These are phyloP conservation scores for Phoxinus dragarum DNA, from an alignment of 2,797 vertebrate species.

Conservation along the genomic window DNA sequence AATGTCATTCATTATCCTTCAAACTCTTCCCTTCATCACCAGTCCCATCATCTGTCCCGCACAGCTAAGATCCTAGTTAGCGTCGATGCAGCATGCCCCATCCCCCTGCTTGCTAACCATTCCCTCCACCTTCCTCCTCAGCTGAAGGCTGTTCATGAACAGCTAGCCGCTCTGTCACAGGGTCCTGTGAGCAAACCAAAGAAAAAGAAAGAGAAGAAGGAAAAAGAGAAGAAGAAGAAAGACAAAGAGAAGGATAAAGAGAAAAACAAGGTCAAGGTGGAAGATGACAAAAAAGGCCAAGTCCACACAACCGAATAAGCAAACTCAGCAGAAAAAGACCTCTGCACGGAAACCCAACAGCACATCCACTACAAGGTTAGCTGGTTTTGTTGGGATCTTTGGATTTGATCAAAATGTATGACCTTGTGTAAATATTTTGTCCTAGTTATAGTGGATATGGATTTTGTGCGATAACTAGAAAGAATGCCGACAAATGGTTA, in stretches of 20 bases:
- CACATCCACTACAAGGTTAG: conserved; percentile 85
- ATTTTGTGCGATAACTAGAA: background rate
- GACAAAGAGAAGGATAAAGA: conserved; percentile 86
- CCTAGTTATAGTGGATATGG: background rate
- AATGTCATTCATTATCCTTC: conserved; percentile 48
- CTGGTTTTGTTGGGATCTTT: background rate
- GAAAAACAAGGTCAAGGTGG: conserved; percentile 82
- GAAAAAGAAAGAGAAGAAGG: conserved; percentile 98
- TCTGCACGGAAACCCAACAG: conserved; percentile 92
- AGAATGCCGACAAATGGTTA: background rate
- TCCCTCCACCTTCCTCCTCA: conserved; percentile 67
- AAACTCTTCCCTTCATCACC: conserved; percentile 46
- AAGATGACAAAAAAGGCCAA: conserved; percentile 92
- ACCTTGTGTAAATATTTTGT: background rate
- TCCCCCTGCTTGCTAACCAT: conserved; percentile 48
- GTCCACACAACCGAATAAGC: conserved; percentile 82
- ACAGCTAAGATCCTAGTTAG: conserved; percentile 50
- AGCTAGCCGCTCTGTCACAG: conserved; percentile 96
- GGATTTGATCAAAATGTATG: background rate
- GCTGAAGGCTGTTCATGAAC: conserved; percentile 98
- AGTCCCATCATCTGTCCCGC: conserved; percentile 43
- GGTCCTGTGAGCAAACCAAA: conserved; percentile 98
- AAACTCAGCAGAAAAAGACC: conserved; percentile 86
- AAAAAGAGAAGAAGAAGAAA: conserved; percentile 89
- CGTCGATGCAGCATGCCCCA: conserved; percentile 25